A percentile compares a stretch with the other conserved stretches of the same genome.
phyloP scores from a whole-genome alignment of 2,113 vertebrate species.

The Prunella himalayana region DNA sequence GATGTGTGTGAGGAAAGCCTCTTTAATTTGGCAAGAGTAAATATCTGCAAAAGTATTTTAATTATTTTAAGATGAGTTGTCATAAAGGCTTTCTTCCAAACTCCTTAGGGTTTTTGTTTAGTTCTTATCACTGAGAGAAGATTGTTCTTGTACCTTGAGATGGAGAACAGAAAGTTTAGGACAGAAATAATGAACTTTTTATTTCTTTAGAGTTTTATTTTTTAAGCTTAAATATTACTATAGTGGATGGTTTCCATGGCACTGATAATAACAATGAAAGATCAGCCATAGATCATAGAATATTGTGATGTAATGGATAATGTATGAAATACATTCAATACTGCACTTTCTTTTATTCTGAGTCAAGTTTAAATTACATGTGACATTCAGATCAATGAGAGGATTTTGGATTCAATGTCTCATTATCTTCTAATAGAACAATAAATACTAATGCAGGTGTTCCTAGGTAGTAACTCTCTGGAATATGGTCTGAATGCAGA shows the following conservation, averaged over 20 bases:
- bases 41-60: not conserved
- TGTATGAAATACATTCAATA: not conserved
- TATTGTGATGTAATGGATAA: not conserved
- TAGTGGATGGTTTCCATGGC: not conserved
- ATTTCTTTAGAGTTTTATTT: not conserved
- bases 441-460: constrained; percentile 39
- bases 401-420: constrained; percentile 40
- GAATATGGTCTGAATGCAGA: constrained; percentile 39
- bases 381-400: constrained; percentile 48
- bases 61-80: not conserved
- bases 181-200: not conserved
- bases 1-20: not conserved
- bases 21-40: not conserved
- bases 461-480: not conserved
- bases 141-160: not conserved
- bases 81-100: not conserved
- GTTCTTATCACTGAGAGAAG: not conserved
- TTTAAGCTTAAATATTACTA: not conserved
- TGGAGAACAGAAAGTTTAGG: not conserved
- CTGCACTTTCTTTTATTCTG: not conserved
- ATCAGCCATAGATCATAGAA: not conserved
- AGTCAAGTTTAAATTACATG: constrained; percentile 1
- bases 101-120: not conserved
- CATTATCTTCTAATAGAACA: constrained; percentile 17
- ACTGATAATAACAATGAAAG: not conserved